Conservation (phyloP, 2,113 vertebrate genomes). For the Pygoscelis antarcticus region DNA sequence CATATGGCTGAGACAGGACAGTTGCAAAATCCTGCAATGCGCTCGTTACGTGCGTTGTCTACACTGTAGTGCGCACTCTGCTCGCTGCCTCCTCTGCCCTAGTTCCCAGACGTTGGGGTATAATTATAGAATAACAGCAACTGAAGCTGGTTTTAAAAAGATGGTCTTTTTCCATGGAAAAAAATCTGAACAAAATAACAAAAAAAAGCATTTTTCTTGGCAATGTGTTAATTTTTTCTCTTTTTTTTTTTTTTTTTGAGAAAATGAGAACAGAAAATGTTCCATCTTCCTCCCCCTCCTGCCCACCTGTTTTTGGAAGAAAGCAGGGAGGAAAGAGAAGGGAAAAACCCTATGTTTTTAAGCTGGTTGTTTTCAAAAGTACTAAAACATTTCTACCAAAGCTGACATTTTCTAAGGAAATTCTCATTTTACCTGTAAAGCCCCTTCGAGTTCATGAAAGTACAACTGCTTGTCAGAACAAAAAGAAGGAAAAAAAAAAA, state of each 20-base stretch:
- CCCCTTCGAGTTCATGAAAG: not conserved
- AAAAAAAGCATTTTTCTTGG: not conserved
- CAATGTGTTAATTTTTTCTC: not conserved
- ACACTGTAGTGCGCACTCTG: not conserved
- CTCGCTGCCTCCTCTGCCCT: not conserved
- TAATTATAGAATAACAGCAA: constrained; percentile 47
- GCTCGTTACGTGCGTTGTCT: not conserved
- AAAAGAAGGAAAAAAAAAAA: not conserved
- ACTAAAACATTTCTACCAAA: not conserved
- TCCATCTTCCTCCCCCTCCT: not conserved
- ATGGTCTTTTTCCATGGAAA: constrained; percentile 6
- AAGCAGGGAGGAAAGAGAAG: not conserved
- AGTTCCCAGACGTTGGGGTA: constrained; percentile 46
- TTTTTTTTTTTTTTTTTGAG: not conserved
- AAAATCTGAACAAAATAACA: not conserved
- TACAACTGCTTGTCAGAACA: not conserved
- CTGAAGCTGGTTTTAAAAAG: not conserved
- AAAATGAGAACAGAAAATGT: not conserved
- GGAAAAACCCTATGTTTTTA: not conserved
- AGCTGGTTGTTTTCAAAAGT: not conserved
- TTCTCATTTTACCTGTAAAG: not conserved
- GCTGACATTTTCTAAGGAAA: constrained; percentile 7
- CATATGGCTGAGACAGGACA: not conserved
- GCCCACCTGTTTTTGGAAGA: not conserved
- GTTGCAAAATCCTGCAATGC: not conserved